phyloP scores from a whole-genome alignment of 2,113 vertebrate species.

The Lepisosteus oculatus region DNA sequence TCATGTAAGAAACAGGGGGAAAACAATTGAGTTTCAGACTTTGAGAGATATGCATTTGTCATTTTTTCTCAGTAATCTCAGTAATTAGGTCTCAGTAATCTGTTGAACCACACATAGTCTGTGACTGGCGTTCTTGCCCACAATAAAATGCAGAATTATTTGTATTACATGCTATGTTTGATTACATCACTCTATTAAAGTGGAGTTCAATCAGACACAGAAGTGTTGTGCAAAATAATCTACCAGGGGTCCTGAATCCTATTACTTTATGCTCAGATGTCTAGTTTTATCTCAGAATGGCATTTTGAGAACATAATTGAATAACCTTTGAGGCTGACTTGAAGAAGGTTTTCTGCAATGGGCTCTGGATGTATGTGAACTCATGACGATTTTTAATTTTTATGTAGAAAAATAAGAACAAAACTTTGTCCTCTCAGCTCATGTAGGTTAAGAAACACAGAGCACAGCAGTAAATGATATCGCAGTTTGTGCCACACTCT shows the following conservation, averaged over 20 bases:
- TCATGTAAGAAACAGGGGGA: too few species aligned
- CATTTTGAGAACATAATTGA: not conserved
- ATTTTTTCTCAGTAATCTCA: too few species aligned
- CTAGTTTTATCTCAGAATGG: not conserved
- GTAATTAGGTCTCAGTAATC: not conserved
- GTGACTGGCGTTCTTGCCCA: not conserved
- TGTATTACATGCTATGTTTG: not conserved
- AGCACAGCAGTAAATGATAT: too few species aligned
- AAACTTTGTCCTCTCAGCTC: too few species aligned
- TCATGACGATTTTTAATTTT: too few species aligned
- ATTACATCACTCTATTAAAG: not conserved
- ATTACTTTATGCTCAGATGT: not conserved
- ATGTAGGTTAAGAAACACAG: too few species aligned
- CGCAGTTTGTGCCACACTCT: too few species aligned
- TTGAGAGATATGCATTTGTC: too few species aligned
- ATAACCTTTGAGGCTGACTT: slow-evolving; percentile 2
- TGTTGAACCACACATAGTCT: not conserved
- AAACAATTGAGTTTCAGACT: too few species aligned
- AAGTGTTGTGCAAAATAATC: not conserved
- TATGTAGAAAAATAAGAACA: too few species aligned
- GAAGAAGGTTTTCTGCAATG: not conserved
- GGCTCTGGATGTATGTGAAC: too few species aligned
- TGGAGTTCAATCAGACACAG: not conserved
- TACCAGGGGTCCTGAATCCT: not conserved
- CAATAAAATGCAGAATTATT: not conserved